Evolutionary conservation across 2,888 invertebrate species (phyloP).

Genomic region (Brenthis ino): DNA sequence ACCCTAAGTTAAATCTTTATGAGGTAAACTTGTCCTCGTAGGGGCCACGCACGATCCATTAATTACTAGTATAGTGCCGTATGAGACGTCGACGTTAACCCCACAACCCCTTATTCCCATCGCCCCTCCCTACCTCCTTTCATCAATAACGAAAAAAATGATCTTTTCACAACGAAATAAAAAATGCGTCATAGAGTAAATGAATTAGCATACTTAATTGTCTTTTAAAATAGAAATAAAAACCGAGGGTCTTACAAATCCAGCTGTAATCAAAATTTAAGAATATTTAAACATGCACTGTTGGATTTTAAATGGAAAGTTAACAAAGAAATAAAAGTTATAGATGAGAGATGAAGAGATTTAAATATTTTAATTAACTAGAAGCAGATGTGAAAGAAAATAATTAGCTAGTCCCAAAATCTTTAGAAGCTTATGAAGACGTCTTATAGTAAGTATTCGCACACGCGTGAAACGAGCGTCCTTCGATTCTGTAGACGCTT

Average conservation of each 20-base stretch:
- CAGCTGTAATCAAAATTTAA: constrained; percentile 71
- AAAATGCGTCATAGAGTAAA: constrained; percentile 71
- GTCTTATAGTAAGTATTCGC: constrained; percentile 50
- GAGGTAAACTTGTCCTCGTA: constrained; percentile 51
- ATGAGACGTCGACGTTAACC: constrained; percentile 53
- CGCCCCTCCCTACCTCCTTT: constrained; percentile 39
- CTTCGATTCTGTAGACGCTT: constrained; percentile 55
- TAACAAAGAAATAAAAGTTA: constrained; percentile 60
- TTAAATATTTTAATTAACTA: constrained; percentile 68
- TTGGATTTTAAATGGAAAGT: constrained; percentile 62
- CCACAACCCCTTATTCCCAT: constrained; percentile 35
- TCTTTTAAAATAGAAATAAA: constrained; percentile 69
- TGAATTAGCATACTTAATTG: constrained; percentile 79
- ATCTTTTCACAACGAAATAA: constrained; percentile 60
- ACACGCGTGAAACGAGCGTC: constrained; percentile 59
- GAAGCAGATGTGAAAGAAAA: constrained; percentile 51
- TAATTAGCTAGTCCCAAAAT: constrained; percentile 54
- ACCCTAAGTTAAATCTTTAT: constrained; percentile 45
- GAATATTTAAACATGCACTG: constrained; percentile 68
- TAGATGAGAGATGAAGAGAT: constrained; percentile 51
- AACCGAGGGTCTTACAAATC: constrained; percentile 64
- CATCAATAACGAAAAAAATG: constrained; percentile 54
- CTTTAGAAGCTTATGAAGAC: constrained; percentile 53
- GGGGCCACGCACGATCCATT: constrained; percentile 60
- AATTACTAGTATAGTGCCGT: constrained; percentile 54